Evolutionary conservation across 2,888 invertebrate genomes (phyloP), one percentile per base, ranked within the genome.

Genomic region (Peribatodes rhomboidaria): DNA sequence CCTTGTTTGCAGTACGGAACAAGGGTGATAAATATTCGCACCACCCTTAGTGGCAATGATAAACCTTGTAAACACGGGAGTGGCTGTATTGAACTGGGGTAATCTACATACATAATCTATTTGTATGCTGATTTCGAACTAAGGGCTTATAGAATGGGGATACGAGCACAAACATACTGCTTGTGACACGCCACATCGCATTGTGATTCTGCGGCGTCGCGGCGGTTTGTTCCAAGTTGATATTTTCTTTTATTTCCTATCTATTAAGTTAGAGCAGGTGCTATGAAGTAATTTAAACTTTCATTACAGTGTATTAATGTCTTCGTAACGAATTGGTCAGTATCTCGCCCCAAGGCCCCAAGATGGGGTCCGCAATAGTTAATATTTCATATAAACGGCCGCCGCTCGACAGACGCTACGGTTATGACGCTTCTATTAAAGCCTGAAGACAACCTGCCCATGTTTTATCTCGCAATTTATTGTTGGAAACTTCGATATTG

Each of bases 1-100:
- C 57, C 53, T 52, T 46, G 63, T 63, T 63, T 58, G 53, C 57
- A 22, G 31, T 13, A 13, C 41, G 20, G 58, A 63, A 57, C 46
- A 39, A 57, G 57, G 42, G 53, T 53, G 63, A 58, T 58, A 53
- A 53, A 52, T 62, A 56, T 53, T 53, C 44, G 37, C 47, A 31
- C 33, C 39, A 54, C 47, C 58, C 58, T 57, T 57, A 52, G 20
- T 42, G 55, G 44, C 55, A 55, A 33, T 55, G 55, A 55, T 55
- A 55, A 55, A 55, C 44, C 33, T 55, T 55, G 55, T 44, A 44
- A 55, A 55, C 35, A 55, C 18, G 44, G 55, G 55, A 35, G 55
- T 35, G 55, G 9, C 44, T 2, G 35, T 44, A 44, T 55, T 55
- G 55, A 44, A 35, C 55, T 37, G 42, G 22, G 31, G 18, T 55